Evolutionary conservation across 2,888 invertebrate species (phyloP).

Genomic region (Stenurella melanura): DNA sequence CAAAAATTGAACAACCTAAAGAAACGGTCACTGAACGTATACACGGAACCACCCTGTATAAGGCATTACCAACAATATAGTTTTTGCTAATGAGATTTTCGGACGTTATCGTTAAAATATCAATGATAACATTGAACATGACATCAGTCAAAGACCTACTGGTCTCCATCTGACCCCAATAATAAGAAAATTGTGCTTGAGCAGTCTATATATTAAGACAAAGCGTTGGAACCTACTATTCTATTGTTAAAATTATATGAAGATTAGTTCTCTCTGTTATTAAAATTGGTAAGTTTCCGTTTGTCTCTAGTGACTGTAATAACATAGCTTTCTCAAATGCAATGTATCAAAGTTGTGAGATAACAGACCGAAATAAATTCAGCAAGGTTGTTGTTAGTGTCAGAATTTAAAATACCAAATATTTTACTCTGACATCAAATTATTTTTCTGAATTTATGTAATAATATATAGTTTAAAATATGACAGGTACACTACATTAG

Average conservation of each 20-base stretch:
- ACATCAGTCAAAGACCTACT: too few species aligned
- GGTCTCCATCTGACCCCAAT: too few species aligned
- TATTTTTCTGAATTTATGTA: conserved; percentile 14
- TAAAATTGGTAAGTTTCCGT: not conserved
- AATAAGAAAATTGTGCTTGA: too few species aligned
- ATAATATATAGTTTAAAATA: conserved; percentile 15
- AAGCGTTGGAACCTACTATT: not conserved
- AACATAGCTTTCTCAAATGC: conserved; percentile 32
- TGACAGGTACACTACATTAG: not conserved
- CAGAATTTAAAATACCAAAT: conserved; percentile 20
- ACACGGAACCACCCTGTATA: too few species aligned
- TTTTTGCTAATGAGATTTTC: too few species aligned
- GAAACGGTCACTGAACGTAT: too few species aligned
- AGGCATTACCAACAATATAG: too few species aligned
- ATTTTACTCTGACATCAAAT: conserved; percentile 16
- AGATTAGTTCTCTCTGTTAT: not conserved
- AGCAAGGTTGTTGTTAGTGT: conserved; percentile 8
- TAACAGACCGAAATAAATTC: conserved; percentile 22
- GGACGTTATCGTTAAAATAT: too few species aligned
- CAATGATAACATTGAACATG: too few species aligned
- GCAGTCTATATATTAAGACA: too few species aligned
- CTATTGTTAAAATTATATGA: too few species aligned
- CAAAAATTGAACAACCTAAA: too few species aligned
- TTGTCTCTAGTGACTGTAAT: not conserved
- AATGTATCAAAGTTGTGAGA: conserved; percentile 26